Percentiles rank a stretch among this genome's conserved stretches.
phyloP scores from a whole-genome alignment of 2,888 invertebrate genomes.

The Trilocha varians region DNA sequence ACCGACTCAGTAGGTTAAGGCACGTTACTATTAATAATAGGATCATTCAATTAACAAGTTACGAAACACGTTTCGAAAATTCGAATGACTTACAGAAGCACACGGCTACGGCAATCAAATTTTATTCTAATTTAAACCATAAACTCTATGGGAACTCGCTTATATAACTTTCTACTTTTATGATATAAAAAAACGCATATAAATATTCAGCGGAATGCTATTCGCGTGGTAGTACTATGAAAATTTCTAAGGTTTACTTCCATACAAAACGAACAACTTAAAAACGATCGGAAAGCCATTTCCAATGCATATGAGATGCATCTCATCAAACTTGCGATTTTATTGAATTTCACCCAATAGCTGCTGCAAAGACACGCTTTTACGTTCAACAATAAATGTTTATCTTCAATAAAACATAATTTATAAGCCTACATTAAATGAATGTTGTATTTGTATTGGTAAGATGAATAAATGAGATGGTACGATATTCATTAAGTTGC shows the following conservation, averaged over 20 bases:
- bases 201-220: not conserved
- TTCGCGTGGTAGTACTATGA: not conserved
- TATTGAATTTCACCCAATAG: conserved; percentile 16
- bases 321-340: conserved; percentile 36
- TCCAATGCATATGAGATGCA: too few relatives aligned
- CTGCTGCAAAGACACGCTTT: too few relatives aligned
- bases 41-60: conserved; percentile 2
- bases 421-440: too few relatives aligned
- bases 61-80: not conserved
- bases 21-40: conserved; percentile 7
- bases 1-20: conserved; percentile 12
- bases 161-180: not conserved
- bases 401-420: too few relatives aligned
- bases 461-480: not conserved
- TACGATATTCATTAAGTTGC: not conserved
- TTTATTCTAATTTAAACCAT: not conserved
- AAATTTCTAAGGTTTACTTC: not conserved
- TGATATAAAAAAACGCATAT: not conserved
- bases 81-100: not conserved
- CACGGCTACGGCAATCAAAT: not conserved
- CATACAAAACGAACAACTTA: too few relatives aligned
- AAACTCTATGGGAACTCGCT: not conserved
- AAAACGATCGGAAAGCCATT: too few relatives aligned
- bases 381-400: too few relatives aligned
- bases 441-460: too few relatives aligned